These are phyloP conservation scores for Rhizoglyphus robini DNA, from an alignment of 1,140 invertebrate species.

Conservation along the genomic window DNA sequence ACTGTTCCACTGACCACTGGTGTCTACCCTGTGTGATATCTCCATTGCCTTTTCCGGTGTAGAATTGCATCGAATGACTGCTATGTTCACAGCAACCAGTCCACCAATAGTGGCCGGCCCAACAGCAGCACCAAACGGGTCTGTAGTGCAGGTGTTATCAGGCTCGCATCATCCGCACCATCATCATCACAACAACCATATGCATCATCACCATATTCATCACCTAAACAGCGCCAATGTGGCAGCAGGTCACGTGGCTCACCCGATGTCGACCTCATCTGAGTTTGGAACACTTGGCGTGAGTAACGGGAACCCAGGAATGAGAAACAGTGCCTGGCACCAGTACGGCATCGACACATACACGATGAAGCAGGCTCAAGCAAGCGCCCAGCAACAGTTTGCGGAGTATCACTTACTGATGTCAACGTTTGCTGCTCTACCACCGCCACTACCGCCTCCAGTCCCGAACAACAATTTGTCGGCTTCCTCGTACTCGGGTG, in stretches of 20 bases:
- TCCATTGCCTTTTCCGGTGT: neutral
- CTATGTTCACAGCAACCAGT: neutral
- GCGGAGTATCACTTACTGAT: constrained; percentile 2
- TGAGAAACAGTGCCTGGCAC: neutral
- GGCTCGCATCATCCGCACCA: neutral
- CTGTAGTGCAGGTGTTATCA: neutral
- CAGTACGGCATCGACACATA: neutral
- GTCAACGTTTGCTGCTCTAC: neutral
- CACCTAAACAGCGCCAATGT: neutral
- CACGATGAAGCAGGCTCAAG: constrained; percentile 6
- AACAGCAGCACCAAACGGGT: neutral
- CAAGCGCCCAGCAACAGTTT: constrained; percentile 10
- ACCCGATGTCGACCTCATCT: neutral
- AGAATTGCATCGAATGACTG: neutral
- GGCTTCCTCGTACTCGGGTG: neutral
- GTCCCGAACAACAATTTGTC: neutral
- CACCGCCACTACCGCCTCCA: constrained; percentile 9
- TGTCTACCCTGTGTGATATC: neutral
- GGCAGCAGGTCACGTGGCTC: constrained; percentile 1
- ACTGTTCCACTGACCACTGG: neutral
- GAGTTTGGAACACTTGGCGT: neutral
- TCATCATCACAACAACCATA: neutral
- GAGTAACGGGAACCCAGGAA: neutral
- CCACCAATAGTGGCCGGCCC: neutral
- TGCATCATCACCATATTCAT: neutral